Evolutionary conservation across 2,888 invertebrate species (phyloP), one percentile per base, ranked within the genome.

Genomic region (Seira musarum): DNA sequence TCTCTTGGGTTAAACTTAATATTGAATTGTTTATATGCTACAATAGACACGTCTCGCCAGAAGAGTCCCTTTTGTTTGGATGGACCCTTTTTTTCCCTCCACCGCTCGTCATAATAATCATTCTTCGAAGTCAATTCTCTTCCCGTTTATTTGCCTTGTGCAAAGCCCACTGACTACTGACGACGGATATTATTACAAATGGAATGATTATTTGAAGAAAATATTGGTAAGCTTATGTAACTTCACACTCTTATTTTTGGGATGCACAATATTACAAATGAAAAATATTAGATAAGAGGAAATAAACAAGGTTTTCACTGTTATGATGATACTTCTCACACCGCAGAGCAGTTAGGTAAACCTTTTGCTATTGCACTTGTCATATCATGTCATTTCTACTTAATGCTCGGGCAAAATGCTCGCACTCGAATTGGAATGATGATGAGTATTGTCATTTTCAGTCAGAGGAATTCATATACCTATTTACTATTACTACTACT

Each of bases 201-300:
- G 19, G 3, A 60, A 60, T 19, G 60, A 60, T 60, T 60, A 60
- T 21, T 60, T 10, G 30, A 8, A 8, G 8, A 30, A 30, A 30
- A 21, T 60, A 21, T 60, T 60, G 60, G 2, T 15, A 13, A 60
- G 60, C 60, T 60, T 21, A 21, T 60, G 60, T 60, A 60, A 60
- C 60, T 60, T 60, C 13, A 60, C 60, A 60, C 60, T 60, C 3
- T 30, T 40, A 13, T 40, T 57, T 57, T 8, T 17, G 17, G 57
- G 57, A 57, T 6, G 57, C 10, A 57, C 10, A n/a, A n/a, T 13
- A 57, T 60, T 15, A 21, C 3, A 60, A 60, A 19, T 60, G 60
- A 60, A 60, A 60, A 60, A 60, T 60, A 60, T 60, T 19, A 60
- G 60, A 60, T 60, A 60, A 60, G 60, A 15, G 15, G 49, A 60